These are phyloP conservation scores for Aldabrachelys gigantea DNA, from an alignment of 2,113 vertebrate species.

Conservation along the genomic window DNA sequence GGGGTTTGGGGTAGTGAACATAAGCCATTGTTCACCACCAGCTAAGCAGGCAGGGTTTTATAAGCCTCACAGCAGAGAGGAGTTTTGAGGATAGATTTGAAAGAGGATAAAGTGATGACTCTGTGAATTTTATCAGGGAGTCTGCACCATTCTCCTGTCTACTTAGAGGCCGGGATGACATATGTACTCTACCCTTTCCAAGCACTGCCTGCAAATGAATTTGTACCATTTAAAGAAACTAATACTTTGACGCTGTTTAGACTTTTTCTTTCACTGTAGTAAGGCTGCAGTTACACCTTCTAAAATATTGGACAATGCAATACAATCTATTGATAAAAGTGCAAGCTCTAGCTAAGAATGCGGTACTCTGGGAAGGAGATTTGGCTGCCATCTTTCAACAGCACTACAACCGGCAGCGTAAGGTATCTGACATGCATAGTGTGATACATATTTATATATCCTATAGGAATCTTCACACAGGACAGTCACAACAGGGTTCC, in stretches of 20 bases:
- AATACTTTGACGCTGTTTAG: background rate
- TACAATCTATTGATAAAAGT: background rate
- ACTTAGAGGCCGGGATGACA: background rate
- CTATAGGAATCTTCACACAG: background rate
- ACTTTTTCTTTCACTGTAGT: background rate
- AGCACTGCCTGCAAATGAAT: background rate
- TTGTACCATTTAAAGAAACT: background rate
- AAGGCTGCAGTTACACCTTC: background rate
- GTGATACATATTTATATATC: background rate
- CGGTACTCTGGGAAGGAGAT: background rate
- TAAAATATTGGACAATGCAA: background rate
- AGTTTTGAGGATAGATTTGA: background rate
- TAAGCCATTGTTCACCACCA: background rate
- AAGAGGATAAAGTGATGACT: background rate
- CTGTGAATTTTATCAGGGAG: background rate
- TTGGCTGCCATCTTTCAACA: background rate
- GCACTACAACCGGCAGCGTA: background rate
- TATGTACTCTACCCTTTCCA: background rate
- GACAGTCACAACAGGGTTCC: background rate
- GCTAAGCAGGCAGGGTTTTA: background rate
- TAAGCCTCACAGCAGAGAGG: background rate
- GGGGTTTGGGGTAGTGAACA: background rate
- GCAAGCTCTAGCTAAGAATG: background rate
- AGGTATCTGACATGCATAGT: background rate
- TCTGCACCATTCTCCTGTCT: background rate